Conservation (phyloP, 2,797 vertebrate species). For the Pogoniulus pusillus region DNA sequence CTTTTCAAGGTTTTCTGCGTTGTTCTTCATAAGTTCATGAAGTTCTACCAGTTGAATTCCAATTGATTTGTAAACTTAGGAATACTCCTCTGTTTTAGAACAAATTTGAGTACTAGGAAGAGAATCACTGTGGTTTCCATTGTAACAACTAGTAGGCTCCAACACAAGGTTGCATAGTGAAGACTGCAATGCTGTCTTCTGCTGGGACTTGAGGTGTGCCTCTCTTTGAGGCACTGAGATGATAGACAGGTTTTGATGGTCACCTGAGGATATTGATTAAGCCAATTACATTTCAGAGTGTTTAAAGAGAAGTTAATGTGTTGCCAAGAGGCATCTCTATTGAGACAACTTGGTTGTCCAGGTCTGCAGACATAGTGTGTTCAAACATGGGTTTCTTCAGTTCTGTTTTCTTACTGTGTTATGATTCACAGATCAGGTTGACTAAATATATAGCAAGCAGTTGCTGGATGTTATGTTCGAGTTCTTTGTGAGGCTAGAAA, state of each 20-base stretch:
- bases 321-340: not conserved
- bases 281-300: not conserved
- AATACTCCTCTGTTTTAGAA: not conserved
- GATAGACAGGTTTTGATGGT: not conserved
- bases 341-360: not conserved
- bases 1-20: slow-evolving; percentile 18
- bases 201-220: not conserved
- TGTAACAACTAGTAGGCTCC: not conserved
- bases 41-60: not conserved
- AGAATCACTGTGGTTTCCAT: not conserved
- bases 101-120: not conserved
- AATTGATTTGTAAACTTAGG: not conserved
- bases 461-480: not conserved
- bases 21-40: not conserved
- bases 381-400: not conserved
- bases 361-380: not conserved
- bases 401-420: not conserved
- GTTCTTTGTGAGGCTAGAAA: not conserved
- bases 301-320: slow-evolving; percentile 17
- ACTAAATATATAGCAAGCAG: not conserved
- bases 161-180: not conserved
- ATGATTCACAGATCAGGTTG: not conserved
- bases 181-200: not conserved
- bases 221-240: not conserved
- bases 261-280: not conserved